Conservation (phyloP, 2,888 invertebrate genomes). For the Pyrochroa serraticornis region DNA sequence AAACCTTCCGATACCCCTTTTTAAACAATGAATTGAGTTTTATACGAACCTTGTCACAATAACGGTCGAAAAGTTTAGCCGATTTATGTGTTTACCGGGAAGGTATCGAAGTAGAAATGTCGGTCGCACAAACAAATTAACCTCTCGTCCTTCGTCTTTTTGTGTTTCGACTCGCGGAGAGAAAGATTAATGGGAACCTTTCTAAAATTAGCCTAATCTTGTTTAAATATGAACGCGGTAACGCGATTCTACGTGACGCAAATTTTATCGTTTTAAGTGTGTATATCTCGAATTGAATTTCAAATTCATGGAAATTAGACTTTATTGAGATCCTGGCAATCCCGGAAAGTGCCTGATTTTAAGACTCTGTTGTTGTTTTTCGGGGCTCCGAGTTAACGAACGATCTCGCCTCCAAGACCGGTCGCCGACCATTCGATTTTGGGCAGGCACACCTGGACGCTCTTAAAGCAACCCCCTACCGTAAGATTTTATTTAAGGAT, state of each 20-base stretch:
- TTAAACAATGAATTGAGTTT: conserved; percentile 33
- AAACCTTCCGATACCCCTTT: conserved; percentile 27
- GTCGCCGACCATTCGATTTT: too few relatives aligned
- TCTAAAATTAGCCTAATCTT: conserved; percentile 44
- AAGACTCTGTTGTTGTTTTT: conserved; percentile 8
- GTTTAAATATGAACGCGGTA: conserved; percentile 45
- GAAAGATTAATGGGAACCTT: conserved; percentile 42
- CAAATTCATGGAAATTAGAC: conserved; percentile 45
- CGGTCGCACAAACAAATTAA: too few relatives aligned
- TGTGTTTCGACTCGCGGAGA: conserved; percentile 2
- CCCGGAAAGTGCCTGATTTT: conserved; percentile 22
- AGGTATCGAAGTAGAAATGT: too few relatives aligned
- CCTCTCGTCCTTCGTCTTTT: conserved; percentile 4
- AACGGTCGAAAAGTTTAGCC: not conserved
- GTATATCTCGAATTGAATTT: conserved; percentile 45
- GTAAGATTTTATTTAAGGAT: too few relatives aligned
- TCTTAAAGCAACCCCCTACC: too few relatives aligned
- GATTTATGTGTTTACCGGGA: conserved; percentile 20
- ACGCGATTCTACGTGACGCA: conserved; percentile 43
- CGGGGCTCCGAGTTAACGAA: too few relatives aligned
- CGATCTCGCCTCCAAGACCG: too few relatives aligned
- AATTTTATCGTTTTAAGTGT: conserved; percentile 47
- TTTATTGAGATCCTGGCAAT: conserved; percentile 32
- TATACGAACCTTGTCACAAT: conserved; percentile 24
- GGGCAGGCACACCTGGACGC: too few relatives aligned